Percentiles rank a stretch among this genome's conserved stretches.
Conservation (phyloP, 2,113 vertebrate species). For the Triplophysa dalaica region DNA sequence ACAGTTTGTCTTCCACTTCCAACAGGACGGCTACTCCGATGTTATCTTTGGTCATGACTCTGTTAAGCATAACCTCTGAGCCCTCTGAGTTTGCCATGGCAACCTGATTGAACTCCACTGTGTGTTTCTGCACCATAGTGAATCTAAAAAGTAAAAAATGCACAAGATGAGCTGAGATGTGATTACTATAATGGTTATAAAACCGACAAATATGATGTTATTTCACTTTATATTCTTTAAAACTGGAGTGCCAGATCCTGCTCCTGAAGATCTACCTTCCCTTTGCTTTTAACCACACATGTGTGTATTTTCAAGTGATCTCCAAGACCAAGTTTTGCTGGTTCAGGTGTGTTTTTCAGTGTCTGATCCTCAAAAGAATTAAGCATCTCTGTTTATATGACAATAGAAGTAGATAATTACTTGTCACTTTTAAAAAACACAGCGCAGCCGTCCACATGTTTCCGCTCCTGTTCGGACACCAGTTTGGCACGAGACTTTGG, state of each 20-base stretch:
- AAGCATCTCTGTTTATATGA: neutral
- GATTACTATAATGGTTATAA: neutral
- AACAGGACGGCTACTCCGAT: slow-evolving; percentile 93
- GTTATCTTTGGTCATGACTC: slow-evolving; percentile 99
- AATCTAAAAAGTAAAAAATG: slow-evolving; percentile 74
- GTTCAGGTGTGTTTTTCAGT: too few relatives aligned
- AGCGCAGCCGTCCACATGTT: slow-evolving; percentile 97
- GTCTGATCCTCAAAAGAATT: too few relatives aligned
- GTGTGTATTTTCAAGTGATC: neutral
- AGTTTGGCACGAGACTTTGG: slow-evolving; percentile 99
- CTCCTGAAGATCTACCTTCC: too few relatives aligned
- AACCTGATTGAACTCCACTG: slow-evolving; percentile 98
- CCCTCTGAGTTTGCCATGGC: slow-evolving; percentile 99
- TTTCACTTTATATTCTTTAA: neutral
- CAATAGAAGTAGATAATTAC: slow-evolving; percentile 67
- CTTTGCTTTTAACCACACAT: too few relatives aligned
- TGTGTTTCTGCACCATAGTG: slow-evolving; percentile 93
- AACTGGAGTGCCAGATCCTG: too few relatives aligned
- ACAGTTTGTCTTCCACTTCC: slow-evolving; percentile 90
- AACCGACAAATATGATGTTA: neutral
- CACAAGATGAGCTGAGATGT: neutral
- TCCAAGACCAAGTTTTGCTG: too few relatives aligned
- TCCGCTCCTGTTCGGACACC: slow-evolving; percentile 95
- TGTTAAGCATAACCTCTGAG: slow-evolving; percentile 97
- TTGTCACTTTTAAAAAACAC: slow-evolving; percentile 98